Evolutionary conservation across 2,888 invertebrate genomes (phyloP).

Genomic region (Acanthococcus lagerstroemiae): DNA sequence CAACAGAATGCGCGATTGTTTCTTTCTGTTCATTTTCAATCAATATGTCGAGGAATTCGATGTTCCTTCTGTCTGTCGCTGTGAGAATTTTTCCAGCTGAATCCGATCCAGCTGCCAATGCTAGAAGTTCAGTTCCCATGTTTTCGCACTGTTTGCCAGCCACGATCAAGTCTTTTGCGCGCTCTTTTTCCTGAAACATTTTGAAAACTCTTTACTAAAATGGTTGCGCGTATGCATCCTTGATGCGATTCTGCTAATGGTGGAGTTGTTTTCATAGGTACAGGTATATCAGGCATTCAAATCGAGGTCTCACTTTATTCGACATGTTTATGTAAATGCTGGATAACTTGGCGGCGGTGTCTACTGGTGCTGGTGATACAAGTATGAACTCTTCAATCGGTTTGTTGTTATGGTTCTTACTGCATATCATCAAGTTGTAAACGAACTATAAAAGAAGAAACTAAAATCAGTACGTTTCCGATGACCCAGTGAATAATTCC

Average conservation of each 20-base stretch:
- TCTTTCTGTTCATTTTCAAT: slow-evolving; percentile 99
- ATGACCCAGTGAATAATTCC: not conserved
- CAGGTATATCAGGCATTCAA: not conserved
- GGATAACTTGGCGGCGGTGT: slow-evolving; percentile 94
- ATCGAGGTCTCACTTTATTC: slow-evolving; percentile 54
- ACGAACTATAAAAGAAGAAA: slow-evolving; percentile 56
- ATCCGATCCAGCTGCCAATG: slow-evolving; percentile 85
- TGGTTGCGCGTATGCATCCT: not conserved
- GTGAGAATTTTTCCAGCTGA: slow-evolving; percentile 90
- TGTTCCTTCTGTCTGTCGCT: slow-evolving; percentile 85
- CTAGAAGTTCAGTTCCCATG: slow-evolving; percentile 93
- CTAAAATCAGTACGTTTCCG: not conserved
- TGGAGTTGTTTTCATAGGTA: too few species aligned
- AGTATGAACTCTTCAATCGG: slow-evolving; percentile 96
- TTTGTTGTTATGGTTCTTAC: slow-evolving; percentile 88
- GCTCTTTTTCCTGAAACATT: slow-evolving; percentile 73
- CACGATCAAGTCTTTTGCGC: slow-evolving; percentile 89
- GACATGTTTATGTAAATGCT: slow-evolving; percentile 80
- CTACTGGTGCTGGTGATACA: slow-evolving; percentile 98
- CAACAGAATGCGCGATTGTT: slow-evolving; percentile 92
- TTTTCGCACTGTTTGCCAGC: slow-evolving; percentile 94
- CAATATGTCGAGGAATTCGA: slow-evolving; percentile 89
- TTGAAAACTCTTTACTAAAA: not conserved
- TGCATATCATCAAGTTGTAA: slow-evolving; percentile 96
- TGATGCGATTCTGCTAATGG: not conserved